Base-by-base conservation (phyloP, 2,797 vertebrate genomes). In the Buphagus erythrorhynchus region DNA sequence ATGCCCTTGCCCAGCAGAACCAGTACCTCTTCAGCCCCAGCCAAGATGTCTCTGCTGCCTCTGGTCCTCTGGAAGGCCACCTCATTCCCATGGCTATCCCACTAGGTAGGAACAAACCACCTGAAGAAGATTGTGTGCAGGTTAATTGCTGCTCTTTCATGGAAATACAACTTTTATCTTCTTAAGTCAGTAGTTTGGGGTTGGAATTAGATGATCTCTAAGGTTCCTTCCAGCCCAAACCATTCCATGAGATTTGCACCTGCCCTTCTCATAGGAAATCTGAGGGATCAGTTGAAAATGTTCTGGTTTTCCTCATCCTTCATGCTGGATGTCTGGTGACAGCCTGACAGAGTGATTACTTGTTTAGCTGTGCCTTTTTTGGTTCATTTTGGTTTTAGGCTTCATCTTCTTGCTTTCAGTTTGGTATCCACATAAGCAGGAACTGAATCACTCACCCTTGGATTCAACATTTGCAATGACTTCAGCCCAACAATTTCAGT, bases 51-150 rank as follows among this genome's bases (percentile, higher is more conserved):
- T 91, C 94, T 15, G 86, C 76, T 43, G 72, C 68, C 68, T 87
- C 90, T 2, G 94, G 97, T n/a, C 95, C 97, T 6, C 57, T 98
- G 72, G 98, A 98, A 95, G 97, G 98, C 24, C 97, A 97, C 73
- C 97, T 99, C 4, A 98, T 99, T 86, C 97, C 98, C 78, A 98
- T 98, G 98, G 99, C 99, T 16, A 97, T 99, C 89, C 99, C 99
- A 24, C 97, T 99, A 94, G 98, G 99, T 99, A 98, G 95, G 98
- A 83, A 29, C 35, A 65, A 73, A 84, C 33, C 48, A 28, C 46
- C 10, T 63, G 36, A 13, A 36, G 43, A 54, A 17, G 16, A 5
- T 5, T 4, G 0, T 25, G 10, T 36, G 45, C 35, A 58, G 10
- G 4, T 36, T 83, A 19, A n/a, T 42, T 5, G 1, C 45, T 58